Evolutionary conservation across 2,888 invertebrate species (phyloP), one percentile per base, ranked within the genome.

Genomic region (Acheta domesticus): DNA sequence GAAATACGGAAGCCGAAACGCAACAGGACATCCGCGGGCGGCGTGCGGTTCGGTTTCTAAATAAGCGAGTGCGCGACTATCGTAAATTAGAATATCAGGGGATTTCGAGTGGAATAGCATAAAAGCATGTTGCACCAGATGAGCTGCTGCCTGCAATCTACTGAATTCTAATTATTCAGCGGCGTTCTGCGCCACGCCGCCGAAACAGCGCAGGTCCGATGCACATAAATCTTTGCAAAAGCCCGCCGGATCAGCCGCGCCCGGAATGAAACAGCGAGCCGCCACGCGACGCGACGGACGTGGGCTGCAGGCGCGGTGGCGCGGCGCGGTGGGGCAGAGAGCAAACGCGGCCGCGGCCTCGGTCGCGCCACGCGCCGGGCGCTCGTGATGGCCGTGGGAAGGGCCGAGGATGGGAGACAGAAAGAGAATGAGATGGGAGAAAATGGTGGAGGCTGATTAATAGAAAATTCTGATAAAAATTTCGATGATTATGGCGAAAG

Each of bases 71-170:
- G 62, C 62, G 16, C 16, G 62, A 62, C 11, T 16, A 14, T 62
- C 62, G 62, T 62, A 62, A 62, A 62, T 62, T 62, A 62, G 62
- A 62, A 62, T 62, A 62, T 62, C 62, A 19, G n/a, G 62, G 62
- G 62, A 62, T 62, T 62, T 62, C 16, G 62, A 14, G n/a, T 14
- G 16, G 62, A 14, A 62, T 62, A 62, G 62, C 62, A 62, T 62
- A 62, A 62, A 62, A 62, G 62, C 62, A 62, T 62, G 62, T 62
- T 19, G 16, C 62, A 62, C 62, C 62, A 62, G 62, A 62, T 62
- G 62, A 62, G 62, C 62, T 62, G 62, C 62, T 62, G 62, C 62
- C 62, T 62, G 62, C 62, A 62, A 62, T 62, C 62, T 62, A 62
- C 62, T 62, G 62, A 62, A 62, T 62, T 62, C 62, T 62, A 62